These are phyloP conservation scores for Cosmia pyralina DNA, from an alignment of 2,888 invertebrate genomes.

Conservation along the genomic window DNA sequence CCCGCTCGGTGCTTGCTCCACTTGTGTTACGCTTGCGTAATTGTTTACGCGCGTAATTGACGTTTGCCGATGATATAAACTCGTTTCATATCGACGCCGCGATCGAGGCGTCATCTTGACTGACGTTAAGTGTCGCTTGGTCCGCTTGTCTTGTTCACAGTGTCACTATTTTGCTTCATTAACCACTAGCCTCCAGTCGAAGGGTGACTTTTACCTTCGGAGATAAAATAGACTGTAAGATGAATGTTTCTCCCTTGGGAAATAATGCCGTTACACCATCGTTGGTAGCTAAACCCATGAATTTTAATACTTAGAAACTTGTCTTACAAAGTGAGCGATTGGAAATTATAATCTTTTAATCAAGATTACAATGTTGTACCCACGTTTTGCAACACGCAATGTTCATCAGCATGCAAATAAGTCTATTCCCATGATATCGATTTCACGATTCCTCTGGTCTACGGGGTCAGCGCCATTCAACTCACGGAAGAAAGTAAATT, in stretches of 20 bases:
- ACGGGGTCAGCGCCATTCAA: slow-evolving; percentile 79
- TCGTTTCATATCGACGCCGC: slow-evolving; percentile 69
- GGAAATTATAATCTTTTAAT: slow-evolving; percentile 35
- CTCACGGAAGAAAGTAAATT: slow-evolving; percentile 83
- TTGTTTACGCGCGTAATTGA: slow-evolving; percentile 78
- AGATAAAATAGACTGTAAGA: slow-evolving; percentile 39
- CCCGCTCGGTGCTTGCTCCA: slow-evolving; percentile 60
- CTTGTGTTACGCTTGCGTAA: slow-evolving; percentile 72
- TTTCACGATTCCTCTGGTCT: slow-evolving; percentile 76
- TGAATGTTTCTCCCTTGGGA: slow-evolving; percentile 35
- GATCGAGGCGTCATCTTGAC: slow-evolving; percentile 75
- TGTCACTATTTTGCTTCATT: slow-evolving; percentile 72
- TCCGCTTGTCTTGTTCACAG: slow-evolving; percentile 63
- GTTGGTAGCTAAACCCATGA: slow-evolving; percentile 13
- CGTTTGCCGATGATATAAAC: slow-evolving; percentile 74
- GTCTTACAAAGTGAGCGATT: slow-evolving; percentile 5
- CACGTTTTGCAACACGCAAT: slow-evolving; percentile 45
- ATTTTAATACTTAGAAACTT: slow-evolving; percentile 16
- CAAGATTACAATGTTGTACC: slow-evolving; percentile 28
- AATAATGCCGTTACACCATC: slow-evolving; percentile 24
- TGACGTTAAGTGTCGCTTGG: slow-evolving; percentile 70
- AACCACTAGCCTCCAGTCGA: slow-evolving; percentile 51
- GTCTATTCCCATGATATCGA: slow-evolving; percentile 76
- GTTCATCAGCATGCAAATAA: slow-evolving; percentile 76
- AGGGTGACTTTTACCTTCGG: slow-evolving; percentile 58